phyloP scores from a whole-genome alignment of 1,140 invertebrate species.

The Orius insidiosus region DNA sequence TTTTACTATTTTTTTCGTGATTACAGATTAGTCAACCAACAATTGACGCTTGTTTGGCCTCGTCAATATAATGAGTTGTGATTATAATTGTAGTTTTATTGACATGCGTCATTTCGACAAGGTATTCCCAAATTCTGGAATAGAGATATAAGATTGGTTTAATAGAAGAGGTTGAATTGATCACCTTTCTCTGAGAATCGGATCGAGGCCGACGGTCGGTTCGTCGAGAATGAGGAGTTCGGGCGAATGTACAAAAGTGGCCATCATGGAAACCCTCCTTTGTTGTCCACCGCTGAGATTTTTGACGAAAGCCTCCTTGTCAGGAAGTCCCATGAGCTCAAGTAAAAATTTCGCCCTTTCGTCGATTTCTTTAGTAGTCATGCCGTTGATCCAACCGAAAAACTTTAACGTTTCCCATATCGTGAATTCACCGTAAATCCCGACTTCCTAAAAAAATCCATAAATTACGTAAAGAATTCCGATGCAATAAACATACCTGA shows the following conservation, averaged over 20 bases:
- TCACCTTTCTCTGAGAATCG: constrained; percentile 68
- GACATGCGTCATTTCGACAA: constrained; percentile 30
- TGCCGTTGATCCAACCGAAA: constrained; percentile 90
- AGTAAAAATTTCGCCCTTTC: constrained; percentile 73
- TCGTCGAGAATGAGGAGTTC: constrained; percentile 83
- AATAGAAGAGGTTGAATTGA: too few species aligned
- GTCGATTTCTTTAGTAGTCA: constrained; percentile 60
- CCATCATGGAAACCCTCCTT: constrained; percentile 69
- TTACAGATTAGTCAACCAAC: too few species aligned
- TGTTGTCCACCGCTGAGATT: constrained; percentile 85
- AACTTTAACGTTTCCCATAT: constrained; percentile 91
- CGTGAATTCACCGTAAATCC: constrained; percentile 85
- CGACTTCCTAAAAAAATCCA: constrained; percentile 60
- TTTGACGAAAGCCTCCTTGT: constrained; percentile 66
- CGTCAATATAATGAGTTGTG: constrained; percentile 46
- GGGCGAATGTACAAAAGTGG: constrained; percentile 71
- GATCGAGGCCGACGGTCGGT: constrained; percentile 83
- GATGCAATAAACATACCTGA: too few species aligned
- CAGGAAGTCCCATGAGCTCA: constrained; percentile 75
- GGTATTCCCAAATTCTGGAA: constrained; percentile 42
- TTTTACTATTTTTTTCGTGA: not conserved
- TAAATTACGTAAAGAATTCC: too few species aligned
- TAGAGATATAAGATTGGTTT: not conserved
- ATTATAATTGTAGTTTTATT: constrained; percentile 31
- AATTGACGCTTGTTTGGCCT: constrained; percentile 31